These are phyloP conservation scores for Aethes cnicana DNA, from an alignment of 2,888 invertebrate genomes.

Conservation along the genomic window DNA sequence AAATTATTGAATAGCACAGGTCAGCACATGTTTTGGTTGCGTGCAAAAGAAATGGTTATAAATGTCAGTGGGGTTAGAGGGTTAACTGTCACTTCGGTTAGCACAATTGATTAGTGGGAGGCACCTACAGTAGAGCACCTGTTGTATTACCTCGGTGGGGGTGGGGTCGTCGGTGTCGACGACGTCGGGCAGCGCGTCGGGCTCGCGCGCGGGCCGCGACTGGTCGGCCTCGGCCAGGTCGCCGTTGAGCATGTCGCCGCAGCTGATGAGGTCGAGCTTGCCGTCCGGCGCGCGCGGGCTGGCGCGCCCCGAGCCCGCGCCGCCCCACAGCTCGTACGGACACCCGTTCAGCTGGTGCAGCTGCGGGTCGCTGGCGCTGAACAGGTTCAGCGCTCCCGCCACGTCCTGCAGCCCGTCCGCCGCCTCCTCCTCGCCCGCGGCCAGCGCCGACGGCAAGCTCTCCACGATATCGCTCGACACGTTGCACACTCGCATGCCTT, in stretches of 20 bases:
- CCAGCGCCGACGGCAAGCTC: slow-evolving; percentile 54
- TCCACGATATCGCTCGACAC: slow-evolving; percentile 70
- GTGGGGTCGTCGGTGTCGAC: slow-evolving; percentile 78
- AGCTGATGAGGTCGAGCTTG: too few relatives aligned
- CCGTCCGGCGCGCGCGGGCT: slow-evolving; percentile 62
- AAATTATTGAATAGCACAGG: slow-evolving; percentile 1
- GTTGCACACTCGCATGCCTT: slow-evolving; percentile 68
- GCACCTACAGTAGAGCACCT: slow-evolving; percentile 74
- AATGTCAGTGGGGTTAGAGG: not conserved
- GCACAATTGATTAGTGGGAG: slow-evolving; percentile 69
- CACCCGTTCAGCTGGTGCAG: slow-evolving; percentile 65
- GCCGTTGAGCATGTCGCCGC: slow-evolving; percentile 59
- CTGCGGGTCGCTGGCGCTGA: slow-evolving; percentile 65
- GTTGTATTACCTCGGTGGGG: slow-evolving; percentile 79
- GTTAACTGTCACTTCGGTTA: slow-evolving; percentile 44
- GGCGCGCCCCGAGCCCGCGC: too few relatives aligned
- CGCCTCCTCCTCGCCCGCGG: slow-evolving; percentile 52
- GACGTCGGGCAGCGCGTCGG: slow-evolving; percentile 69
- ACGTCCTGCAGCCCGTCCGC: slow-evolving; percentile 68
- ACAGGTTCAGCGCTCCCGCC: slow-evolving; percentile 69
- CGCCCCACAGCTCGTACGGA: slow-evolving; percentile 71
- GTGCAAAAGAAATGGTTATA: slow-evolving; percentile 1
- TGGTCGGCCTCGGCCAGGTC: slow-evolving; percentile 58
- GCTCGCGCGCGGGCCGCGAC: slow-evolving; percentile 56
- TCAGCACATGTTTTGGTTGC: slow-evolving; percentile 11